Evolutionary conservation across 2,888 invertebrate species (phyloP).

Genomic region (Drosophila prolongata): DNA sequence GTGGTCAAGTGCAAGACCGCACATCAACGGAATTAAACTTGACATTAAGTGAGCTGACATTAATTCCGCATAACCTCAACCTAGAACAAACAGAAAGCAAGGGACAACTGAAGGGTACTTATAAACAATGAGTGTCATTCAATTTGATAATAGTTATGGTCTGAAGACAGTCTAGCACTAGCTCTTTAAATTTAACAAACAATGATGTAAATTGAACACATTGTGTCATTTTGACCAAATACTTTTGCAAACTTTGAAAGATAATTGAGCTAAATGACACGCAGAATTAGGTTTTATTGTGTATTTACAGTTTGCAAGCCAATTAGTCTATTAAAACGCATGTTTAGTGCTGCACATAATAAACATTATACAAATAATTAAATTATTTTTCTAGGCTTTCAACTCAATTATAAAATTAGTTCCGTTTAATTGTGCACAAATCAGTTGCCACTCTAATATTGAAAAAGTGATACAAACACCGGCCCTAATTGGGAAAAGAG

Average conservation of each 20-base stretch:
- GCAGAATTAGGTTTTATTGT: neutral
- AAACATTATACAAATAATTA: neutral
- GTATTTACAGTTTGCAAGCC: neutral
- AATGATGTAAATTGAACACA: too few relatives aligned
- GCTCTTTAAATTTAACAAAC: neutral
- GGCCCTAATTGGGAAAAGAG: constrained; percentile 23
- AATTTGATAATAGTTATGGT: constrained; percentile 11
- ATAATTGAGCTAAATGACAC: constrained; percentile 3
- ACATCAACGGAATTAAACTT: constrained; percentile 39
- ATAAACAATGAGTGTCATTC: constrained; percentile 17
- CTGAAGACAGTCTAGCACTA: neutral
- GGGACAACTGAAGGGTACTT: constrained; percentile 19
- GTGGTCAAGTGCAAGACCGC: constrained; percentile 54
- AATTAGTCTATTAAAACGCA: constrained; percentile 9
- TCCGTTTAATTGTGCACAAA: constrained; percentile 14
- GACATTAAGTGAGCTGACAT: constrained; percentile 42
- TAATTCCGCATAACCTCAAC: constrained; percentile 21
- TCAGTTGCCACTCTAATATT: constrained; percentile 1
- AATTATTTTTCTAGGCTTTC: neutral
- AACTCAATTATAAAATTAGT: constrained; percentile 9
- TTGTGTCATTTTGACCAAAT: too few relatives aligned
- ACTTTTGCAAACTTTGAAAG: neutral
- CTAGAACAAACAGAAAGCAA: constrained; percentile 5
- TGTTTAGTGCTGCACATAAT: neutral
- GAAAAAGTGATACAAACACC: constrained; percentile 10